Percentiles rank a stretch among this genome's conserved stretches.
These are phyloP conservation scores for Dioctria linearis DNA, from an alignment of 2,888 invertebrate genomes.

Conservation along the genomic window DNA sequence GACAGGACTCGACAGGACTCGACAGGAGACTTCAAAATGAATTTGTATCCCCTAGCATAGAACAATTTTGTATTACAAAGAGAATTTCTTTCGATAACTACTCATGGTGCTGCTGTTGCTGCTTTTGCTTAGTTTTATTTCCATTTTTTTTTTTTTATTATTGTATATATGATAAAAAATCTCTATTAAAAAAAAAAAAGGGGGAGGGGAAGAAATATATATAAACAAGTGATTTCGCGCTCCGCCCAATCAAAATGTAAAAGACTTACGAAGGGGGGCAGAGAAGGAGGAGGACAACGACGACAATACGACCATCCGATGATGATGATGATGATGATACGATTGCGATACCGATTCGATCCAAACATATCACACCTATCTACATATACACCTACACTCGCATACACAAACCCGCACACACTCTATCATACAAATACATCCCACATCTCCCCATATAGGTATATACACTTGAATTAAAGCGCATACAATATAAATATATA, in stretches of 20 bases:
- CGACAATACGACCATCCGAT: slow-evolving; percentile 53
- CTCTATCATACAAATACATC: no score
- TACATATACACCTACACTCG: neutral
- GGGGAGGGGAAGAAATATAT: slow-evolving; percentile 48
- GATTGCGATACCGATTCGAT: slow-evolving; percentile 33
- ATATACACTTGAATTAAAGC: no score
- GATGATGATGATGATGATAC: slow-evolving; percentile 24
- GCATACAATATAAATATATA: no score
- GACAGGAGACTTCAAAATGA: neutral
- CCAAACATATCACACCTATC: slow-evolving; percentile 46
- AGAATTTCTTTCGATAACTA: no score
- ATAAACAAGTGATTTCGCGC: slow-evolving; percentile 39
- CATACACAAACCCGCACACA: neutral
- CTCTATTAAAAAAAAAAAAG: neutral
- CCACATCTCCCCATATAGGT: no score
- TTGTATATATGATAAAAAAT: no score
- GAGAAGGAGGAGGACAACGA: neutral
- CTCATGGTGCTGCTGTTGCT: no score
- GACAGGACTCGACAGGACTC: no score
- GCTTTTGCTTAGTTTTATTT: neutral
- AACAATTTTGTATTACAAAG: neutral
- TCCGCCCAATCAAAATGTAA: slow-evolving; percentile 56
- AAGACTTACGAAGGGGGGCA: neutral
- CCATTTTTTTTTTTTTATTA: neutral
- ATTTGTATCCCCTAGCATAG: neutral